Percentiles rank a stretch among this genome's conserved stretches.
Conservation (phyloP, 2,888 invertebrate genomes). For the Ornithoptera alexandrae region DNA sequence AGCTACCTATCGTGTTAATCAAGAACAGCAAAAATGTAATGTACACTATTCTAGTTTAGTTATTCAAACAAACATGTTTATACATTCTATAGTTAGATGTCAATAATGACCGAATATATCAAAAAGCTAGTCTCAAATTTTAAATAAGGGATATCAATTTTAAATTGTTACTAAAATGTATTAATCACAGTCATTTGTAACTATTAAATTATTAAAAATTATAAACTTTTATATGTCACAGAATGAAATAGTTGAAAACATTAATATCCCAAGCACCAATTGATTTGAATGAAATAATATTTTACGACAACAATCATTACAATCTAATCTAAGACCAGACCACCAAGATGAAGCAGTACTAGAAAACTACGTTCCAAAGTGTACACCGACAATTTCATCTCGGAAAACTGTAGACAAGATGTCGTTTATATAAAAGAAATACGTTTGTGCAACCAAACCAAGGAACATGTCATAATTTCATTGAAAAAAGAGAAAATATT, state of each 20-base stretch:
- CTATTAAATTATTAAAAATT: not conserved
- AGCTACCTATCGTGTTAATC: slow-evolving; percentile 17
- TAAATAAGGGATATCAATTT: slow-evolving; percentile 1
- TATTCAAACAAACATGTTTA: slow-evolving; percentile 5
- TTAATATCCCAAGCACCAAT: slow-evolving; percentile 25
- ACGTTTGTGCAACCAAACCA: slow-evolving; percentile 31
- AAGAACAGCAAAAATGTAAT: slow-evolving; percentile 8
- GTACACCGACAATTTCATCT: slow-evolving; percentile 11
- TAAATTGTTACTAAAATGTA: not conserved
- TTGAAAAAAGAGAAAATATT: slow-evolving; percentile 18
- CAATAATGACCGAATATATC: slow-evolving; percentile 54
- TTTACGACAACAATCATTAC: slow-evolving; percentile 12
- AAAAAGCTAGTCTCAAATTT: slow-evolving; percentile 77
- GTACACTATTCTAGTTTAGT: slow-evolving; percentile 13
- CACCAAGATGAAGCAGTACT: slow-evolving; percentile 25
- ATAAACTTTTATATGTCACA: not conserved
- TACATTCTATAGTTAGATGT: slow-evolving; percentile 26
- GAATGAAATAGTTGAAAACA: not conserved
- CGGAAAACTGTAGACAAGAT: slow-evolving; percentile 6
- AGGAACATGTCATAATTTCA: slow-evolving; percentile 40
- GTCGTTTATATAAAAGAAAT: slow-evolving; percentile 4
- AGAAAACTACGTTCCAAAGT: slow-evolving; percentile 27
- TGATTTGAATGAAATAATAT: slow-evolving; percentile 3
- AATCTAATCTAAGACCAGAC: slow-evolving; percentile 25
- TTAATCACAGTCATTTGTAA: not conserved